Conservation (phyloP, 64 coral and sea anemone species). For the Astreopora myriophthalma region DNA sequence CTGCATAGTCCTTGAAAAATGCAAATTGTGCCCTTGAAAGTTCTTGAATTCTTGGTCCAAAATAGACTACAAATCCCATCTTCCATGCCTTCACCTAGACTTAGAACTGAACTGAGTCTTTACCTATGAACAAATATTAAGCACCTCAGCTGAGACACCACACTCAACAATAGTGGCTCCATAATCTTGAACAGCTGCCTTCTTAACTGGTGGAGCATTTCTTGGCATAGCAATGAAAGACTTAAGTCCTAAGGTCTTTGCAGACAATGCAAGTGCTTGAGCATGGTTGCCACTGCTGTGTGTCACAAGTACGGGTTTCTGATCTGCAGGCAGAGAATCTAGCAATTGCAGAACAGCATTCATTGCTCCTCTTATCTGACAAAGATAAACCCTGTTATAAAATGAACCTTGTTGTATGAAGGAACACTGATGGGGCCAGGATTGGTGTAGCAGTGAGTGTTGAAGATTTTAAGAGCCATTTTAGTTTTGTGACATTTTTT, state of each 20-base stretch:
- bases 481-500: too few relatives aligned
- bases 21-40: too few relatives aligned
- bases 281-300: slow-evolving; percentile 99
- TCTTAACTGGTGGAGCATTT: slow-evolving; percentile 89
- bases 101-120: background rate
- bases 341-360: slow-evolving; percentile 86
- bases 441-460: too few relatives aligned
- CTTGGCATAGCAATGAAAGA: slow-evolving; percentile 90
- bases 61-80: too few relatives aligned
- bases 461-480: too few relatives aligned
- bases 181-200: slow-evolving; percentile 86
- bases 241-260: slow-evolving; percentile 74
- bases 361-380: slow-evolving; percentile 94
- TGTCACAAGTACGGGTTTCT: slow-evolving; percentile 82
- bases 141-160: slow-evolving; percentile 79
- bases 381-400: too few relatives aligned
- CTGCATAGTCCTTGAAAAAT: too few relatives aligned
- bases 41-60: too few relatives aligned
- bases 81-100: background rate
- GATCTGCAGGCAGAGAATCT: slow-evolving; percentile 39
- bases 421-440: background rate
- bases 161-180: slow-evolving; percentile 93
- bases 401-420: too few relatives aligned
- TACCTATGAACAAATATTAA: background rate
- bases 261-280: slow-evolving; percentile 88